Evolutionary conservation across 1,140 invertebrate genomes (phyloP).

Genomic region (Brachionus sp.): DNA sequence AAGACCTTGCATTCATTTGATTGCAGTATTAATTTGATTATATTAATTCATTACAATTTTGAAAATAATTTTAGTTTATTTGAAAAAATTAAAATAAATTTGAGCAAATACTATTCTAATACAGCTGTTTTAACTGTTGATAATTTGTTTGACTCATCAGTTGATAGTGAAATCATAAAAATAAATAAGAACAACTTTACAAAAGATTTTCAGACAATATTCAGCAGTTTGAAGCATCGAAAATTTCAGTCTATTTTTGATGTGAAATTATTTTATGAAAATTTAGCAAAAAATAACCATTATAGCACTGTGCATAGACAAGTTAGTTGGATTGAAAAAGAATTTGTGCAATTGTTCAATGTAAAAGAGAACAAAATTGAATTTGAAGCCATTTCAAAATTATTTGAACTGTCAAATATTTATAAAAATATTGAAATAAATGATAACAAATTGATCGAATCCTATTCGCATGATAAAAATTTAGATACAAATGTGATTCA

Average conservation of each 20-base stretch:
- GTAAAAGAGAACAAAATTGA: background rate
- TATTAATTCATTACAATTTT: background rate
- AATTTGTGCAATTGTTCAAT: background rate
- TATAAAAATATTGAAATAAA: background rate
- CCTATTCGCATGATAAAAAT: background rate
- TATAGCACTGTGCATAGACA: background rate
- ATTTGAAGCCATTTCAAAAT: background rate
- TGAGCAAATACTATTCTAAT: background rate
- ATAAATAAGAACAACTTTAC: background rate
- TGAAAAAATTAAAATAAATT: background rate
- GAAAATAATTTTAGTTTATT: background rate
- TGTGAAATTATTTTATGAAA: background rate
- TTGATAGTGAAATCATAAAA: background rate
- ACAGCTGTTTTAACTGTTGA: background rate
- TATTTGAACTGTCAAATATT: background rate
- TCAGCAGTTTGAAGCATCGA: background rate
- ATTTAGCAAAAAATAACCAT: background rate
- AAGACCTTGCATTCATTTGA: background rate
- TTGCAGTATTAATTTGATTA: background rate
- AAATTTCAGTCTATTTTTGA: background rate
- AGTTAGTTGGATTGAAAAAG: background rate
- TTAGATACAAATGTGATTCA: background rate
- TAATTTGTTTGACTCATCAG: background rate
- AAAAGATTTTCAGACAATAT: background rate
- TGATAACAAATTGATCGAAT: background rate